Base-by-base conservation (phyloP, 2,797 vertebrate genomes). In the Danio choprae region DNA sequence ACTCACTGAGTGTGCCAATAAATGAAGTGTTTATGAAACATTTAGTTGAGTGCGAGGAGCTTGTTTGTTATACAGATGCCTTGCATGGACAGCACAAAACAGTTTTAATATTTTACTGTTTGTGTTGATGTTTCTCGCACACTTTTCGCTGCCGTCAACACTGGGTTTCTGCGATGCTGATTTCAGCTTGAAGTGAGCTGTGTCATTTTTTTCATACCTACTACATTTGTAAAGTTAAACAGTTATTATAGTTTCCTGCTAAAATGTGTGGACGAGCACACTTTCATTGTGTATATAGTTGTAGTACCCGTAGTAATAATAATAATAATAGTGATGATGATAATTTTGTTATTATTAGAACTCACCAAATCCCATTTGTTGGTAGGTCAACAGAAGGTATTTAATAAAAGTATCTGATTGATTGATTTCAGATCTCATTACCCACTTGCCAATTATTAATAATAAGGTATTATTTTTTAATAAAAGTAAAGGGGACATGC, bases 401-500 rank as follows among this genome's bases (percentile, higher is more conserved):
- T 29, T 29, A 29, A 29, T 29, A 29, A n/a, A n/a, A 29, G 29
- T 29, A 3, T 29, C 29, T 29, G 29, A 29, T 29, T 29, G 29
- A 46, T 46, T 46, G 4, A 46, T 46, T 46, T 46, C 44, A 46
- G 44, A 1, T 46, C 12, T 12, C 44, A 2, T 36, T 12, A 6
- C 55, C 72, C 77, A 83, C 58, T 67, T 80, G 62, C 58, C 85
- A 74, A 76, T 82, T 74, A 62, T 74, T 79, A 74, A 48, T 80
- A 84, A 88, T 59, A 43, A 48, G 74, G 50, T 12, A 70, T 73
- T 80, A 72, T 78, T 22, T 41, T 82, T 74, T 87, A 87, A 91
- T 89, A 84, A 88, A 88, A 88, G 89, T 87, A 53, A 87, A 87
- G 86, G 77, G 88, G 82, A 84, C 64, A 9, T 85, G 84, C 79